A percentile compares a stretch with the other conserved stretches of the same genome.
Conservation (phyloP, 2,888 invertebrate genomes). For the Stictocephala bisonia region DNA sequence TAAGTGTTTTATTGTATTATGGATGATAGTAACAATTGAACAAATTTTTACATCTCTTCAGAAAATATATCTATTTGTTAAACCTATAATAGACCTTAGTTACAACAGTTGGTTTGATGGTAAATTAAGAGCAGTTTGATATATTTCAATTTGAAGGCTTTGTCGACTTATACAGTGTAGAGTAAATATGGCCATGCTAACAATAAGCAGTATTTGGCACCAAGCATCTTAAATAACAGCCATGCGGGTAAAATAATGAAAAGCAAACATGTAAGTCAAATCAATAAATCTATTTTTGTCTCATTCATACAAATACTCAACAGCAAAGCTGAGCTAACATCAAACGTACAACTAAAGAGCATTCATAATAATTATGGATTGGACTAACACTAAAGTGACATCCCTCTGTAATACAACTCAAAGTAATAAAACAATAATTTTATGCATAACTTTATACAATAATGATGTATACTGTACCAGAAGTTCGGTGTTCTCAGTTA, state of each 20-base stretch:
- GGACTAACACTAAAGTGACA: slow-evolving; percentile 29
- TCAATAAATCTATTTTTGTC: slow-evolving; percentile 41
- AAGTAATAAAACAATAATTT: slow-evolving; percentile 1
- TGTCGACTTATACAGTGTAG: no score
- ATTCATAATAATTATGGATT: slow-evolving; percentile 24
- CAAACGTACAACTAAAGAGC: slow-evolving; percentile 43
- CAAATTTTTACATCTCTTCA: no score
- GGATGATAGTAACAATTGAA: no score
- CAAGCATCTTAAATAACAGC: no score
- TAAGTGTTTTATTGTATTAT: no score
- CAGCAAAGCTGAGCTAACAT: slow-evolving; percentile 28
- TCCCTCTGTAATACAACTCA: slow-evolving; percentile 8
- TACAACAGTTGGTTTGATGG: no score
- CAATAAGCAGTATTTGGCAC: no score
- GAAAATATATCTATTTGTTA: no score
- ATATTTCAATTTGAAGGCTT: no score
- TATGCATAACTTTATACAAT: slow-evolving; percentile 27
- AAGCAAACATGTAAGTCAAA: slow-evolving; percentile 37
- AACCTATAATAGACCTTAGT: no score
- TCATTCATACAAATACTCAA: slow-evolving; percentile 45
- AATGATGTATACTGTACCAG: slow-evolving; percentile 32
- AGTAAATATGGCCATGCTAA: no score
- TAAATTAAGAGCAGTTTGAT: no score
- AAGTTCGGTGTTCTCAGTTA: slow-evolving; percentile 17
- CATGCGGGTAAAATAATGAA: slow-evolving; percentile 31